Evolutionary conservation across 2,797 vertebrate genomes (phyloP).

Genomic region (Poecilia picta): DNA sequence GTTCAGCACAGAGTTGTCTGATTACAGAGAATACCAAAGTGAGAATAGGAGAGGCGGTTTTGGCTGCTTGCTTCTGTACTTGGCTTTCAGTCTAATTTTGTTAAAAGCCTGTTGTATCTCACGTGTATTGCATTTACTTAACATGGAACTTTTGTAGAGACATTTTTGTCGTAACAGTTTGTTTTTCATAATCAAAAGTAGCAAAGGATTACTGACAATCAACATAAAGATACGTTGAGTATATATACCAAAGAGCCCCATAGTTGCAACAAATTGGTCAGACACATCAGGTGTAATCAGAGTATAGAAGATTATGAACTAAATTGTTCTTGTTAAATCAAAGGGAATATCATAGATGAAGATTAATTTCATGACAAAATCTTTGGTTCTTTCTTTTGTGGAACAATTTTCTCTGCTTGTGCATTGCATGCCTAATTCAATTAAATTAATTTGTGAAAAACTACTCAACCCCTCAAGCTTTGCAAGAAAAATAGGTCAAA

Average conservation of each 20-base stretch:
- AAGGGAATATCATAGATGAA: neutral
- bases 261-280: neutral
- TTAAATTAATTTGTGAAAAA: neutral
- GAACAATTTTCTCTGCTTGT: neutral
- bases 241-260: neutral
- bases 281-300: neutral
- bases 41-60: conserved; percentile 51
- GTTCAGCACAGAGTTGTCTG: conserved; percentile 28
- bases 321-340: neutral
- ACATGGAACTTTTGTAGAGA: neutral
- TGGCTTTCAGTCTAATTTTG: neutral
- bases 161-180: neutral
- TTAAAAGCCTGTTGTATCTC: neutral
- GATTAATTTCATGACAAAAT: neutral
- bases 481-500: no score
- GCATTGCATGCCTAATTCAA: neutral
- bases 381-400: neutral
- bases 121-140: neutral
- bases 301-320: neutral
- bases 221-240: neutral
- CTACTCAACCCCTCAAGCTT: no score
- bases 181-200: neutral
- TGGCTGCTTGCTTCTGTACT: conserved; percentile 27
- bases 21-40: conserved; percentile 39
- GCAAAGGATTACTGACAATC: neutral